Evolutionary conservation across 2,797 vertebrate genomes (phyloP), one percentile per base, ranked within the genome.

Genomic region (Brotula barbata): DNA sequence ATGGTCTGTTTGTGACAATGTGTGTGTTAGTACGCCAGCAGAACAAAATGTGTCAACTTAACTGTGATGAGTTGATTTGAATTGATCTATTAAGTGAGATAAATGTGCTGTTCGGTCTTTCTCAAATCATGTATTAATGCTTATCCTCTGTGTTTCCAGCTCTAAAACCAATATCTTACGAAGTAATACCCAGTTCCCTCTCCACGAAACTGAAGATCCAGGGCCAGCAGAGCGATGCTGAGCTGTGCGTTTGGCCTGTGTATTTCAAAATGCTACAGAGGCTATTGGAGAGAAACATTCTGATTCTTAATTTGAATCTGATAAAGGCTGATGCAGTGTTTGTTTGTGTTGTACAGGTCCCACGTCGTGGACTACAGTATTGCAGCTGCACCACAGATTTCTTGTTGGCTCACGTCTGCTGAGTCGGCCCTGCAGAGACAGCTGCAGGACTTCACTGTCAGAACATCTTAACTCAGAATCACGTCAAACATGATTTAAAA

Each of bases 351-450:
- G 39, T 74, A 17, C 13, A 89, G 88, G 12, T 43, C 37, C 14
- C 12, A 0, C 12, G 75, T 50, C 48, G 15, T 40, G 41, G 86
- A 91, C 81, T 81, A 86, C 67, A 75, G 80, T 22, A 10, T 61
- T 5, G 3, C 41, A 12, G 0, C 42, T 1, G 47, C 61, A 0
- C 22, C 2, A 21, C 6, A 39, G 11, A 11, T 75, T 48, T 11
- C 28, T 2, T 91, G 89, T 47, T 88, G 86, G 88, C 64, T 83
- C 20, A 36, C 72, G 41, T 17, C 78, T 14, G 39, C 79, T 19
- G 58, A 78, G n/a, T 48, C 51, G 3, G 84, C 60, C 36, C 63
- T 89, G 57, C 80, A 85, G 78, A 63, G 65, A 58, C 43, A 34
- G 8, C 68, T 82, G 44, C 43, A 58, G 1, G 71, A 87, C 51